phyloP scores from a whole-genome alignment of 2,797 vertebrate species.

The Buphagus erythrorhynchus region DNA sequence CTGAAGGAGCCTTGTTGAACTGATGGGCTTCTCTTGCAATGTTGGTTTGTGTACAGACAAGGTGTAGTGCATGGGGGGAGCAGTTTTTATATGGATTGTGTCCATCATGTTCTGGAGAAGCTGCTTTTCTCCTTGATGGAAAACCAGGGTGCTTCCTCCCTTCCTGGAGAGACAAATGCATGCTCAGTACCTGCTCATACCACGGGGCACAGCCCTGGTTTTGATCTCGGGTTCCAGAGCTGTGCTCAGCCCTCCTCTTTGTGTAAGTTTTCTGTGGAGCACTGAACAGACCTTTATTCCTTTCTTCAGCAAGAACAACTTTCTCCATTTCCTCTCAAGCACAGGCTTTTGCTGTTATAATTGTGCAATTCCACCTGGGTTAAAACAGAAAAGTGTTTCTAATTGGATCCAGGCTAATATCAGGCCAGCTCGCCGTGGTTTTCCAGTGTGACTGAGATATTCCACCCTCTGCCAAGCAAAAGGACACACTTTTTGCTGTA shows the following conservation, averaged over 20 bases:
- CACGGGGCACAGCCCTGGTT: neutral
- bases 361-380: slow-evolving; percentile 33
- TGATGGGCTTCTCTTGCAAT: neutral
- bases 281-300: slow-evolving; percentile 15
- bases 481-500: slow-evolving; percentile 14
- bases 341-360: slow-evolving; percentile 31
- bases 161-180: neutral
- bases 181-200: neutral
- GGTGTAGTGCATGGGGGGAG: neutral
- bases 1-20: accelerated
- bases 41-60: neutral
- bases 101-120: neutral
- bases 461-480: slow-evolving; percentile 40
- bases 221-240: neutral
- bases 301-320: slow-evolving; percentile 43
- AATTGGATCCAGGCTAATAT: slow-evolving; percentile 52
- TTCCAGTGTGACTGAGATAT: slow-evolving; percentile 8
- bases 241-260: neutral
- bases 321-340: slow-evolving; percentile 46
- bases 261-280: neutral
- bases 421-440: neutral
- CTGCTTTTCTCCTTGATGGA: neutral
- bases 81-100: neutral
- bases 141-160: neutral
- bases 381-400: slow-evolving; percentile 56